Evolutionary conservation across 2,888 invertebrate species (phyloP).

Genomic region (Tipula vernalis): DNA sequence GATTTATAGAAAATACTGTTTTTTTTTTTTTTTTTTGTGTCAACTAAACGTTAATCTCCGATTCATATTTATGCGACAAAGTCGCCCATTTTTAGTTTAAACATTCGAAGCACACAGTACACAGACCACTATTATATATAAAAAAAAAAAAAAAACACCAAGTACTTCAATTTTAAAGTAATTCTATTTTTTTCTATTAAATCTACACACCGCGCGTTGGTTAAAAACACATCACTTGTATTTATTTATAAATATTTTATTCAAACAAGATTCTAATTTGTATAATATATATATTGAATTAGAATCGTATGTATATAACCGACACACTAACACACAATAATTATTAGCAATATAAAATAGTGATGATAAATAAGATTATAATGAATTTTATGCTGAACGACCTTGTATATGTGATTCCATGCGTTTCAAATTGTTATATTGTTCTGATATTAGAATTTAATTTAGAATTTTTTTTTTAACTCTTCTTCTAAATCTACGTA

Average conservation of each 20-base stretch:
- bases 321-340: constrained; percentile 9
- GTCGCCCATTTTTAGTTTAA: constrained; percentile 11
- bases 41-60: neutral
- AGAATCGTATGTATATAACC: neutral
- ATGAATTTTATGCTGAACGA: constrained; percentile 24
- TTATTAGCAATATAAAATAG: neutral
- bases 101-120: neutral
- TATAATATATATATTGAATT: neutral
- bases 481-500: neutral
- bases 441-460: constrained; percentile 4
- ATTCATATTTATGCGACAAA: constrained; percentile 8
- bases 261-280: neutral
- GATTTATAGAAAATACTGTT: neutral
- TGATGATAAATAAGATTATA: constrained; percentile 7
- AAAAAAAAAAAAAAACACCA: neutral
- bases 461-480: neutral
- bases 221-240: neutral
- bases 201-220: neutral
- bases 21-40: neutral
- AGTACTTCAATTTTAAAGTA: neutral
- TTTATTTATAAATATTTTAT: constrained; percentile 6
- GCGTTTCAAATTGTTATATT: constrained; percentile 22
- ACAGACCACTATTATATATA: neutral
- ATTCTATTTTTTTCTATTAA: neutral
- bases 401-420: constrained; percentile 31